These are phyloP conservation scores for Lagocephalus sceleratus DNA, from an alignment of 2,797 vertebrate species.

Conservation along the genomic window DNA sequence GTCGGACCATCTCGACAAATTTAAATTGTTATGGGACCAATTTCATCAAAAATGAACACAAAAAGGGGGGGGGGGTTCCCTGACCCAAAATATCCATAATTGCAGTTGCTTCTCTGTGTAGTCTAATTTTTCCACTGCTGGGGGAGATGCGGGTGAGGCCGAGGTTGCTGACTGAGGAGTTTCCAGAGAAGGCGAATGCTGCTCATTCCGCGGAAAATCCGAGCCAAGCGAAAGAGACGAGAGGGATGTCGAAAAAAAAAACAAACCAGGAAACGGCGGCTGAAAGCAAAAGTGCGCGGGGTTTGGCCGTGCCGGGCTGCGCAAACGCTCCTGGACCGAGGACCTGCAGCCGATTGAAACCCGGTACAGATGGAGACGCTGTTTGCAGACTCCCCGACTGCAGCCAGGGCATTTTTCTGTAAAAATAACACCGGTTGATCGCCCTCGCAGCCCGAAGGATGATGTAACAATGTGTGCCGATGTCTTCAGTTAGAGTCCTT, in stretches of 20 bases:
- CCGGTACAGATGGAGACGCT: background rate
- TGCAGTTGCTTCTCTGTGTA: conserved; percentile 15
- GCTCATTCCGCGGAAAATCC: conserved; percentile 37
- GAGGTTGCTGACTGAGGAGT: conserved; percentile 48
- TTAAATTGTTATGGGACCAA: too few species aligned
- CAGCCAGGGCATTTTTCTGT: too few species aligned
- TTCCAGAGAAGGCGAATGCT: conserved; percentile 39
- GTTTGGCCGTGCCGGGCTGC: too few species aligned
- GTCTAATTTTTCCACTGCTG: conserved; percentile 3
- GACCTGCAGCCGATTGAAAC: background rate
- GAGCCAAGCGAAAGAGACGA: conserved; percentile 33
- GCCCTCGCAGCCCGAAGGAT: too few species aligned
- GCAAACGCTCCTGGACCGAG: background rate
- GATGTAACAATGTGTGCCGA: too few species aligned
- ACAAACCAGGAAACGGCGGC: conserved; percentile 17
- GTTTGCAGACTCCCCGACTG: too few species aligned
- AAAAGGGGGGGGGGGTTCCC: background rate
- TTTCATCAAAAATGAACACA: too few species aligned
- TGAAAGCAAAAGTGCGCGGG: background rate
- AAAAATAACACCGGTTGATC: too few species aligned
- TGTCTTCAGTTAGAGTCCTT: too few species aligned
- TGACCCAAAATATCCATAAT: background rate
- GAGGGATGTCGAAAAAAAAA: conserved; percentile 21
- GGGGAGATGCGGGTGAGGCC: conserved; percentile 26
- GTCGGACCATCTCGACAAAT: too few species aligned